Evolutionary conservation across 2,888 invertebrate genomes (phyloP), one percentile per base, ranked within the genome.

Genomic region (Cremastinae sp.): DNA sequence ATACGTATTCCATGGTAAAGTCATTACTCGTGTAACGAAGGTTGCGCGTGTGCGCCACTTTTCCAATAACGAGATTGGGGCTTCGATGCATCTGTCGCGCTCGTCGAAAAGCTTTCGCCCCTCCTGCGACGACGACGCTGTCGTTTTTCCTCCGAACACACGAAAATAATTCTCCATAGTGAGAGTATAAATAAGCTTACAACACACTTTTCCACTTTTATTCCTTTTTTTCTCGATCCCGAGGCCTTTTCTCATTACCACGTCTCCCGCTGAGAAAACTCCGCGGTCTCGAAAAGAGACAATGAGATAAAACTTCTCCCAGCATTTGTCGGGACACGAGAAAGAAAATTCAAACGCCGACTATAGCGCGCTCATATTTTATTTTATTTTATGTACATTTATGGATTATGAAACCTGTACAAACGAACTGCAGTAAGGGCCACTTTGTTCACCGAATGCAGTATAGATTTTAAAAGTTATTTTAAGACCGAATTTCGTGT

Each of bases 241-340:
- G 47, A 71, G 66, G 66, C 47, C 71, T 75, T 75, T 59, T 61
- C 61, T 47, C 38, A 43, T 64, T 62, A n/a, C n/a, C n/a, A 10
- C 62, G 16, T 75, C 75, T 75, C 75, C 70, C 53, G 65, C 70
- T 10, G 70, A 61, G 70, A 4, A 14, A 28, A 53, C 12, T 22
- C 64, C 12, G 22, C 14, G 64, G 51, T 5, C 14, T 51, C 5
- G 53, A 53, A 38, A 28, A 22, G 34, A 43, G 49, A 51, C n/a
- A 38, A 38, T 49, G 36, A 36, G 45, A 51, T 36, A 59, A 14
- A 41, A 18, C 16, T 9, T 14, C 28, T 9, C 43, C 22, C 14
- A 12, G n/a, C n/a, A n/a, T n/a, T n/a, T 45, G 41, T 28, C 16
- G 2, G 20, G 8, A 22, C 10, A 7, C 12, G 4, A 2, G 22